Evolutionary conservation across 2,113 vertebrate species (phyloP).

Genomic region (Micromys minutus): DNA sequence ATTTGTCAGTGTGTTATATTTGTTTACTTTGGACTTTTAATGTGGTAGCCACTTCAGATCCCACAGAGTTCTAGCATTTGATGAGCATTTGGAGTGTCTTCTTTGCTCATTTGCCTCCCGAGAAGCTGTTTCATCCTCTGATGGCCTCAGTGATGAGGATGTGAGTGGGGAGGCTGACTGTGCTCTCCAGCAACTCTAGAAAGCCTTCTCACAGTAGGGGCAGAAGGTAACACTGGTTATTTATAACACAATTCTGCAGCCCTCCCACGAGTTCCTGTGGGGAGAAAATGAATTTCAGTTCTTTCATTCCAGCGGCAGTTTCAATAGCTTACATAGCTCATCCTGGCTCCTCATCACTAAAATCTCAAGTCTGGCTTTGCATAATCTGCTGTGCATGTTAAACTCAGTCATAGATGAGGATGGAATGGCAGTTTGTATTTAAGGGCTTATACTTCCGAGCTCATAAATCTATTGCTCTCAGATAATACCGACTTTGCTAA

Average conservation of each 20-base stretch:
- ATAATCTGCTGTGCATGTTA: neutral
- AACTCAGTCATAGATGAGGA: neutral
- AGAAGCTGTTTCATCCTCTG: constrained; percentile 46
- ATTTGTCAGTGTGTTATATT: constrained; percentile 49
- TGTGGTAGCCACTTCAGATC: constrained; percentile 17
- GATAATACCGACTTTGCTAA: neutral
- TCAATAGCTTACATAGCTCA: constrained; percentile 4
- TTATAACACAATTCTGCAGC: constrained; percentile 1
- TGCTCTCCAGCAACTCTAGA: neutral
- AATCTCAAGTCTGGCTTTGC: neutral
- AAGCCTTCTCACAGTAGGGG: neutral
- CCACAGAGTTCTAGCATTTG: constrained; percentile 25
- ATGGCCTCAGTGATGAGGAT: neutral
- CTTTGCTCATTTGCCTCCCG: constrained; percentile 44
- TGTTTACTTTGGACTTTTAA: constrained; percentile 46
- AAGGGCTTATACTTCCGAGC: neutral
- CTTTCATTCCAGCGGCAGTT: constrained; percentile 14
- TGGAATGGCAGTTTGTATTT: neutral
- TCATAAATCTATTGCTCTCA: constrained; percentile 4
- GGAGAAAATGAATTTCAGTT: neutral
- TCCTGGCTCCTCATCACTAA: neutral
- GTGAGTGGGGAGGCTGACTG: neutral
- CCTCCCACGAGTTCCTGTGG: neutral
- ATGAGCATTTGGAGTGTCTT: constrained; percentile 45
- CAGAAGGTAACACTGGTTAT: neutral